Base-by-base conservation (phyloP, 2,113 vertebrate species). In the Colistium nudipinnis region DNA sequence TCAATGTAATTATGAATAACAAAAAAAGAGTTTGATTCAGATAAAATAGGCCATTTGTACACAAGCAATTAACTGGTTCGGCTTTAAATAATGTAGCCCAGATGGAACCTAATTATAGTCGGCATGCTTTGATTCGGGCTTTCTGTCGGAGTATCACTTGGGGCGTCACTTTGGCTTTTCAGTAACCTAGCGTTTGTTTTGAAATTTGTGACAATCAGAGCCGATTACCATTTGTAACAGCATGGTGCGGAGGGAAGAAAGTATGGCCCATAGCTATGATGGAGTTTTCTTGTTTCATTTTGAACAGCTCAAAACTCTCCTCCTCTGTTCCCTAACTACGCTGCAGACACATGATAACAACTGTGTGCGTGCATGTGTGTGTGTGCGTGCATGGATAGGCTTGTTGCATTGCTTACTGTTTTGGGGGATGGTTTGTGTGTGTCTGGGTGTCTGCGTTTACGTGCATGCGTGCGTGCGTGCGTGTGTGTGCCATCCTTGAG, bases 31-130 rank as follows among this genome's bases (percentile, higher is more conserved):
- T 90, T 89, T 85, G 82, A 90, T 90, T 92, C 88, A 91, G 91
- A 89, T 91, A 90, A 91, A 92, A 91, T 91, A 87, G 90, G 89
- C 87, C 90, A 91, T 92, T 91, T 91, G 87, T 91, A 91, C 89
- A 93, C 89, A 93, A 91, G 88, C 89, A 91, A 92, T 94, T 93
- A 92, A 89, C 85, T 90, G 80, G 75, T 88, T 85, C 51, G 76
- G 84, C 90, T 92, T 93, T 92, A 92, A 91, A 90, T 92, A 92
- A 92, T 86, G 82, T 89, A 76, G 83, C 89, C 87, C 92, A 93
- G 90, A 93, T 92, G 91, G 91, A 93, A 92, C 89, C 91, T 90
- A 92, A 94, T 93, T 93, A 93, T 88, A 90, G 90, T 86, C 89
- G 86, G 83, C 88, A 73, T 78, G 87, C 90, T 93, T 92, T 93